These are phyloP conservation scores for Ericerus pela DNA, from an alignment of 1,140 invertebrate species.

Conservation along the genomic window DNA sequence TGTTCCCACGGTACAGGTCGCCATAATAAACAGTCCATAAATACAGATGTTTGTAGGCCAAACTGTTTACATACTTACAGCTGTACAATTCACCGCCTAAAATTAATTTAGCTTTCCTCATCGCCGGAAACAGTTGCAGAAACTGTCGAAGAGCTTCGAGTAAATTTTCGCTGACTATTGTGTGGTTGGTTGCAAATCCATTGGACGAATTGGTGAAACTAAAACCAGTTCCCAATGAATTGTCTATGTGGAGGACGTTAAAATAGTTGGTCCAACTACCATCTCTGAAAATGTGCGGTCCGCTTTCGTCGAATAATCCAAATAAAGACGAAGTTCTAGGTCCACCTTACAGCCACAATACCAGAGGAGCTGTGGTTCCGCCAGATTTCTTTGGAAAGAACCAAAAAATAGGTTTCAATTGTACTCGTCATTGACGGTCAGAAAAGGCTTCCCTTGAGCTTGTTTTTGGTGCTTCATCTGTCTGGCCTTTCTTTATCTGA, in stretches of 20 bases:
- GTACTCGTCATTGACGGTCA: constrained; percentile 49
- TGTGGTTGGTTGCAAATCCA: constrained; percentile 51
- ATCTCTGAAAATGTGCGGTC: constrained; percentile 13
- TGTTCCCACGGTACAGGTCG: no score
- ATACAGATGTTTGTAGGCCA: no score
- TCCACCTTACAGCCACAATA: constrained; percentile 50
- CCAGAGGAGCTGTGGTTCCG: constrained; percentile 23
- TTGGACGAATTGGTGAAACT: constrained; percentile 58
- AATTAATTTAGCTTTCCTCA: constrained; percentile 50
- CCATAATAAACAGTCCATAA: no score
- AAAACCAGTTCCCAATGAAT: constrained; percentile 34
- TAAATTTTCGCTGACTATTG: constrained; percentile 30
- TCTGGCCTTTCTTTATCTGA: no score
- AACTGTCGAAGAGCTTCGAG: constrained; percentile 38
- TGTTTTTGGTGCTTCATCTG: no score
- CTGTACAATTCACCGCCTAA: constrained; percentile 78
- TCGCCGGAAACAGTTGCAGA: constrained; percentile 51
- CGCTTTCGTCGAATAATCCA: constrained; percentile 53
- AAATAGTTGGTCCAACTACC: constrained; percentile 16
- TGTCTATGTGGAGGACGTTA: constrained; percentile 59
- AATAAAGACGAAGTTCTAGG: constrained; percentile 52
- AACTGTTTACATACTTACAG: constrained; percentile 65
- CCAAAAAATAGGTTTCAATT: constrained; percentile 56
- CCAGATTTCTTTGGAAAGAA: constrained; percentile 44
- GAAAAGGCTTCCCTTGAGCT: constrained; percentile 13